phyloP scores from a whole-genome alignment of 1,140 invertebrate genomes.

The Microplitis mediator region DNA sequence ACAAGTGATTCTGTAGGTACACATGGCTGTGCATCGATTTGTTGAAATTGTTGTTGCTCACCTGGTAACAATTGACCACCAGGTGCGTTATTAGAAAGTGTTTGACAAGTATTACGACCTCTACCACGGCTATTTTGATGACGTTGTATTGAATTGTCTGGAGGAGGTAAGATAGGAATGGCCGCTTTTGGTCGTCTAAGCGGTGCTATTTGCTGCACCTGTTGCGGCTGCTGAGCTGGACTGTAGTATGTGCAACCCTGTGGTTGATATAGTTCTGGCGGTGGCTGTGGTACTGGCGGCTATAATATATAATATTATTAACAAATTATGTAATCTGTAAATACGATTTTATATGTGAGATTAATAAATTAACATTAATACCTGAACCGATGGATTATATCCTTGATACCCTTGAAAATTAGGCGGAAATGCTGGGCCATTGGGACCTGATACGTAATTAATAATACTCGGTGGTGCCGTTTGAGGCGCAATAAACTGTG shows the following conservation, averaged over 20 bases:
- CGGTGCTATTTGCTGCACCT: conserved; percentile 57
- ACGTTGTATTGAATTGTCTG: conserved; percentile 53
- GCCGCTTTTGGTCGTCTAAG: conserved; percentile 65
- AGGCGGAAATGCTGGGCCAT: conserved; percentile 55
- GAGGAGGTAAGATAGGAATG: conserved; percentile 68
- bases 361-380: conserved; percentile 28
- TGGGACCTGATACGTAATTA: conserved; percentile 58
- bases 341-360: too few species aligned
- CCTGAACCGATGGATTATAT: conserved; percentile 55
- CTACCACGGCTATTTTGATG: conserved; percentile 39
- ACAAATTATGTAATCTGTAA: too few species aligned
- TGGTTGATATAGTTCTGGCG: conserved; percentile 65
- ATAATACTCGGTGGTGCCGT: conserved; percentile 57
- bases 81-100: not conserved
- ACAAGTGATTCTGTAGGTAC: too few species aligned
- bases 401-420: conserved; percentile 58
- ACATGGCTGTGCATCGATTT: too few species aligned
- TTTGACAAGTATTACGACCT: conserved; percentile 34
- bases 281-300: conserved; percentile 55
- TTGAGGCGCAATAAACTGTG: conserved; percentile 58
- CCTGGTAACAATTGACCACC: not conserved
- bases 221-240: conserved; percentile 59
- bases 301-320: conserved; percentile 15
- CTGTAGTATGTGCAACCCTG: conserved; percentile 66
- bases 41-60: not conserved